These are phyloP conservation scores for Todiramphus saurophagus DNA, from an alignment of 2,113 vertebrate genomes.

Conservation along the genomic window DNA sequence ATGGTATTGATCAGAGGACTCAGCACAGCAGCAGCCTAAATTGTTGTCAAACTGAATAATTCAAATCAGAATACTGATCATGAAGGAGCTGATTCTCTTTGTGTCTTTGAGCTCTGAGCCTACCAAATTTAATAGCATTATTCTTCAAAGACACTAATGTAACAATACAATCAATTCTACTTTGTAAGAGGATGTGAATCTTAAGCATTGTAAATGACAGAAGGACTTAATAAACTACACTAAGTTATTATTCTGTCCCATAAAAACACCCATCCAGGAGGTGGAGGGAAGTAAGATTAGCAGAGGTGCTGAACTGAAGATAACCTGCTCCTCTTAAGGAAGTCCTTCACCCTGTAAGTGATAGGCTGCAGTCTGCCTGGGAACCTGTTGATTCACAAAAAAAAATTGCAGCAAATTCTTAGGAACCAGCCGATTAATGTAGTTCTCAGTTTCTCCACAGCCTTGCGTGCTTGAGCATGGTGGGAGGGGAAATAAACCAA, in stretches of 20 bases:
- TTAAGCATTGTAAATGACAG: neutral
- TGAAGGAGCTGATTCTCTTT: neutral
- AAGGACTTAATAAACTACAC: neutral
- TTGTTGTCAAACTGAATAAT: slow-evolving; percentile 59
- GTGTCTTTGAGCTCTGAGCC: slow-evolving; percentile 6
- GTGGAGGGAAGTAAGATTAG: neutral
- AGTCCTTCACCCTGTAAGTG: neutral
- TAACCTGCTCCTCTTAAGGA: neutral
- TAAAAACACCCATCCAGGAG: neutral
- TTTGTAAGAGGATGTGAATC: neutral
- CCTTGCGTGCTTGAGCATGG: neutral
- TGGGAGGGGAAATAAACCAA: neutral
- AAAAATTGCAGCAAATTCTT: neutral
- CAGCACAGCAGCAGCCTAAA: slow-evolving; percentile 35
- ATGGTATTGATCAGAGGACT: slow-evolving; percentile 45
- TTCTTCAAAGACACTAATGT: neutral
- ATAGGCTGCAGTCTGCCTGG: neutral
- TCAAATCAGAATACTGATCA: slow-evolving; percentile 38
- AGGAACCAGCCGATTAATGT: neutral
- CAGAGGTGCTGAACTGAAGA: neutral
- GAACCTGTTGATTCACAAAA: neutral
- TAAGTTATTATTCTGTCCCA: neutral
- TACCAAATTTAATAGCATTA: neutral
- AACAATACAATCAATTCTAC: slow-evolving; percentile 12
- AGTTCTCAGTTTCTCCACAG: neutral